Conservation (phyloP, 30 jellyfish, hydroid and myxozoan genomes). For the Catostylus mosaicus region DNA sequence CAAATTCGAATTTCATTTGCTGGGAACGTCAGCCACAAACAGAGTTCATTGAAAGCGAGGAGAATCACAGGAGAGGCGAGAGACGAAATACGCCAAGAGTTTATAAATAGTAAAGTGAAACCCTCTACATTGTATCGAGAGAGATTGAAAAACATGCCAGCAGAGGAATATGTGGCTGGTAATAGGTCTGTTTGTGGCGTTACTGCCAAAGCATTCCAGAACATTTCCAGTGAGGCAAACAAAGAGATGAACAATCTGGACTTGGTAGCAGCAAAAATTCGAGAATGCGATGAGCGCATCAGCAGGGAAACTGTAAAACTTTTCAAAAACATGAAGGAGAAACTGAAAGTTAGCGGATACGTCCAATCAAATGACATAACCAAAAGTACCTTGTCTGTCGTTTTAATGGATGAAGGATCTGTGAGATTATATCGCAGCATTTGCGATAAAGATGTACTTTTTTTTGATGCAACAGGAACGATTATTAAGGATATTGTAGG, state of each 20-base stretch:
- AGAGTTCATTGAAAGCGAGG: not conserved
- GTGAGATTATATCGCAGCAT: too few relatives aligned
- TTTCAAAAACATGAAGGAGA: not conserved
- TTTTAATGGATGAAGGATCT: too few relatives aligned
- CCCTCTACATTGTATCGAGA: not conserved
- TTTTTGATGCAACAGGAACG: too few relatives aligned
- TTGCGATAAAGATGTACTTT: too few relatives aligned
- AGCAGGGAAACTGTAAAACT: not conserved
- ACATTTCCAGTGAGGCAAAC: not conserved
- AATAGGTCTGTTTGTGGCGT: constrained; percentile 9
- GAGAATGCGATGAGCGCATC: not conserved
- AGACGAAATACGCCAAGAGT: not conserved
- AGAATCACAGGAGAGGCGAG: not conserved
- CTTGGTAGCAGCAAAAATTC: not conserved
- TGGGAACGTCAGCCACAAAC: constrained; percentile 4
- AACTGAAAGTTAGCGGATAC: too few relatives aligned
- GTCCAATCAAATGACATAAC: too few relatives aligned
- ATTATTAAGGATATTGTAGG: too few relatives aligned
- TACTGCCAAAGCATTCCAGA: constrained; percentile 7
- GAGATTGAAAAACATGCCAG: not conserved
- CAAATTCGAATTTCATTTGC: too few relatives aligned
- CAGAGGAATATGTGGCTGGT: not conserved
- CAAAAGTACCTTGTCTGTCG: too few relatives aligned
- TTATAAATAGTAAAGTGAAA: not conserved
- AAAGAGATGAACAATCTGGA: not conserved